These are phyloP conservation scores for Pocota personata DNA, from an alignment of 2,888 invertebrate genomes.

Conservation along the genomic window DNA sequence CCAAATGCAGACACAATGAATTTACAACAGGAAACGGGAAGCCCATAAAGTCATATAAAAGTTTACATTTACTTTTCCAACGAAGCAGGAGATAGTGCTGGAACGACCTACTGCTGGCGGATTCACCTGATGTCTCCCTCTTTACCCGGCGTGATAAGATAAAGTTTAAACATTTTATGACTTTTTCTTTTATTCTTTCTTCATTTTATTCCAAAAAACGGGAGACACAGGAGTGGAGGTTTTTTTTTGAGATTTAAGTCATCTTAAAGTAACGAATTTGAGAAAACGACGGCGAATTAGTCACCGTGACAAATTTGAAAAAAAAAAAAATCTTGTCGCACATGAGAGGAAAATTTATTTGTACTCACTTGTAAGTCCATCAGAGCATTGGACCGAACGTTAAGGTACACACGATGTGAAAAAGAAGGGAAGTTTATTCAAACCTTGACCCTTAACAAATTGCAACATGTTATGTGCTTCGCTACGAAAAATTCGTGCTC, in stretches of 20 bases:
- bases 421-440: slow-evolving; percentile 5
- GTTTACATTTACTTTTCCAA: slow-evolving; percentile 1
- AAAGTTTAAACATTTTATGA: slow-evolving; percentile 51
- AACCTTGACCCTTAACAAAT: slow-evolving; percentile 8
- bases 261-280: slow-evolving; percentile 7
- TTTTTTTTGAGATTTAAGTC: neutral
- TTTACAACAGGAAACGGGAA: slow-evolving; percentile 1
- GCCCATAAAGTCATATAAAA: slow-evolving; percentile 18
- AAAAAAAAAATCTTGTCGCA: slow-evolving; percentile 60
- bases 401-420: neutral
- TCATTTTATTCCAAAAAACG: neutral
- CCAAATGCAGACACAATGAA: slow-evolving; percentile 20
- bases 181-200: neutral
- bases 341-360: slow-evolving; percentile 49
- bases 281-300: neutral
- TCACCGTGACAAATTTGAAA: slow-evolving; percentile 57
- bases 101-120: neutral
- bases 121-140: slow-evolving; percentile 34
- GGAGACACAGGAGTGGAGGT: neutral
- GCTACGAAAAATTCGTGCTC: neutral
- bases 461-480: slow-evolving; percentile 20
- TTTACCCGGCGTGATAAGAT: slow-evolving; percentile 21
- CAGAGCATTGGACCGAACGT: slow-evolving; percentile 7
- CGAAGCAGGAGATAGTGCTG: neutral
- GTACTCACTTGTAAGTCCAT: slow-evolving; percentile 2